Percentiles rank a stretch among this genome's conserved stretches.
phyloP scores from a whole-genome alignment of 2,113 vertebrate genomes.

The Stomatorhinus ivindoensis region DNA sequence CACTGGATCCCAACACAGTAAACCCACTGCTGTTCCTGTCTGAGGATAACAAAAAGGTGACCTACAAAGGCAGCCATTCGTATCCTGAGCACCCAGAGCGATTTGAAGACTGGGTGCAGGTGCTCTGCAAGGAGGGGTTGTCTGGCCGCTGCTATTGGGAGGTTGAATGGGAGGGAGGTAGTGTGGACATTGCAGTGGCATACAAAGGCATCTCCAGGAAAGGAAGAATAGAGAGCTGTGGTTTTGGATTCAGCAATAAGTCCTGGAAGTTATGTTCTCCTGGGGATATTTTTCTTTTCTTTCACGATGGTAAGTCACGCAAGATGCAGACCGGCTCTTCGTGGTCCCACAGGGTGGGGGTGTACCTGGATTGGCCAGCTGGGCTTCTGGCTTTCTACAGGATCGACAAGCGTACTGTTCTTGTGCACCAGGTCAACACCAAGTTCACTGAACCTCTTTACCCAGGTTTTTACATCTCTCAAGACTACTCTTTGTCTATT shows the following conservation, averaged over 20 bases:
- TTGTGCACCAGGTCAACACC: neutral
- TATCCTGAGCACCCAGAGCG: constrained; percentile 16
- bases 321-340: neutral
- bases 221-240: neutral
- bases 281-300: neutral
- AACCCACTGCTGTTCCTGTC: constrained; percentile 31
- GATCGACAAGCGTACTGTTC: neutral
- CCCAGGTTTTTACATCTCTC: neutral
- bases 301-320: neutral
- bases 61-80: constrained; percentile 20
- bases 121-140: constrained; percentile 35
- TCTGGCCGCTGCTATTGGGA: constrained; percentile 37
- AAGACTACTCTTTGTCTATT: neutral
- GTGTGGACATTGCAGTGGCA: constrained; percentile 30
- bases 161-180: constrained; percentile 26
- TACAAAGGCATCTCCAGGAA: constrained; percentile 34
- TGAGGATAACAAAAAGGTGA: constrained; percentile 33
- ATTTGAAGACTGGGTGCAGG: constrained; percentile 28
- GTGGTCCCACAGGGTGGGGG: neutral
- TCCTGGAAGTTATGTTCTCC: neutral
- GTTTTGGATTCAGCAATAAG: neutral
- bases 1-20: constrained; percentile 28
- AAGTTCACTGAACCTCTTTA: neutral
- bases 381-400: neutral
- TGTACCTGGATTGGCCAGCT: neutral